Base-by-base conservation (phyloP, 2,888 invertebrate genomes). In the Deilephila elpenor region DNA sequence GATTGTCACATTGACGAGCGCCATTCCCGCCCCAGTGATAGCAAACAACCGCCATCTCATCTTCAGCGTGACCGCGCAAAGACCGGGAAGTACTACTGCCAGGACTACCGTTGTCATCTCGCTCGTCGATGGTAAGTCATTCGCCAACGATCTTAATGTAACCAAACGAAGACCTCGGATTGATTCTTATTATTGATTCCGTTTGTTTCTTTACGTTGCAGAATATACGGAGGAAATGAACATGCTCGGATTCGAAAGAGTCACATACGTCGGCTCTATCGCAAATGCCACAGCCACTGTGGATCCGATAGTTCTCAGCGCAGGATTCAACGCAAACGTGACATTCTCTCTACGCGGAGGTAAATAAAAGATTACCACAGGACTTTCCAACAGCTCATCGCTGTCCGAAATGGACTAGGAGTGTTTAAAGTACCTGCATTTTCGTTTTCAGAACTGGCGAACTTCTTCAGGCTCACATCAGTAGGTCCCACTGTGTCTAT, bases 321-420 rank as follows among this genome's bases (percentile, higher is more conserved):
- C 80, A 71, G 86, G 83, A 37, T 82, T 77, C 71, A 75, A 75
- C 11, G 3, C 75, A 6, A 73, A 78, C 53, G 84, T 86, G 0
- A 20, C 72, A 11, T 84, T 84, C 70, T 44, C 62, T 0, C 61
- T 85, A 73, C 71, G 75, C 11, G 85, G 85, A 77, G 84, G 86
- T 84, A 79, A 75, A 67, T 20, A 20, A 8, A 6, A n/a, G n/a
- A 8, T n/a, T 7, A 11, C 32, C 51, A 51, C 7, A 14, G 7
- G 11, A 7, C 51, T 51, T 51, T 20, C 20, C 37, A 44, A 37
- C 37, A 14, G 7, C 14, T 51, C 14, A 51, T 51, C 6, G 6
- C 51, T 14, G 51, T 51, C 51, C 51, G 32, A 32, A 51, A 51
- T 7, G 51, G 6, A 32, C 4, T 6, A 51, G 14, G 6, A 51